Conservation (phyloP, 2,797 vertebrate species). For the Centroberyx gerrardi region DNA sequence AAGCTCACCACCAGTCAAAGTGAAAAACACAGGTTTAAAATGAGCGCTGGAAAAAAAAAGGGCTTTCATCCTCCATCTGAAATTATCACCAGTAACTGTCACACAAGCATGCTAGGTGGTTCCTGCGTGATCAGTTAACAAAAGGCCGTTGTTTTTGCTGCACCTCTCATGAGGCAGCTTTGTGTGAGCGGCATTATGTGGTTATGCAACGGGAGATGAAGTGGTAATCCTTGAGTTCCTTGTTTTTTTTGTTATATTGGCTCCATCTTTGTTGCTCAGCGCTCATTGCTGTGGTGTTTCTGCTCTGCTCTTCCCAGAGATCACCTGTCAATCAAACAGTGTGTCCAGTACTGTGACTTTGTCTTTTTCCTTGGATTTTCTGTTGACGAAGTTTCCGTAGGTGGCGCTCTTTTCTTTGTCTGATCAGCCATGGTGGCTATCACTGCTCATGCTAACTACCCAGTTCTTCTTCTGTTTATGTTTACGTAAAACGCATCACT, state of each 20-base stretch:
- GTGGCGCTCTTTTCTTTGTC: too few relatives aligned
- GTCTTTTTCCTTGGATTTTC: too few relatives aligned
- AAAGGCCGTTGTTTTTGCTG: background rate
- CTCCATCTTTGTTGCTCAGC: background rate
- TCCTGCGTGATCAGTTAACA: background rate
- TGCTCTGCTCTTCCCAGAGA: too few relatives aligned
- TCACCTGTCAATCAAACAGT: too few relatives aligned
- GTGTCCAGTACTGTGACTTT: too few relatives aligned
- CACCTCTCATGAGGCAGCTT: background rate
- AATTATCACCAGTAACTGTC: constrained; percentile 60
- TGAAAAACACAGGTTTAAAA: constrained; percentile 83
- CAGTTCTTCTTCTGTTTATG: too few relatives aligned
- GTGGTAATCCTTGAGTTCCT: background rate
- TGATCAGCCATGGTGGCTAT: too few relatives aligned
- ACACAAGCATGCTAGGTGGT: constrained; percentile 8
- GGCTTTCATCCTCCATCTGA: constrained; percentile 30
- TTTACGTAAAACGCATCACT: too few relatives aligned
- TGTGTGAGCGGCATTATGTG: background rate
- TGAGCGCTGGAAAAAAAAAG: constrained; percentile 22
- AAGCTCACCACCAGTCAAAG: constrained; percentile 73
- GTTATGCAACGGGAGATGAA: background rate
- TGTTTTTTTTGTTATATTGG: background rate
- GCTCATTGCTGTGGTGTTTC: background rate
- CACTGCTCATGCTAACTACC: too few relatives aligned
- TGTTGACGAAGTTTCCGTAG: too few relatives aligned